phyloP scores from a whole-genome alignment of 1,140 invertebrate species.

The Periplaneta americana region DNA sequence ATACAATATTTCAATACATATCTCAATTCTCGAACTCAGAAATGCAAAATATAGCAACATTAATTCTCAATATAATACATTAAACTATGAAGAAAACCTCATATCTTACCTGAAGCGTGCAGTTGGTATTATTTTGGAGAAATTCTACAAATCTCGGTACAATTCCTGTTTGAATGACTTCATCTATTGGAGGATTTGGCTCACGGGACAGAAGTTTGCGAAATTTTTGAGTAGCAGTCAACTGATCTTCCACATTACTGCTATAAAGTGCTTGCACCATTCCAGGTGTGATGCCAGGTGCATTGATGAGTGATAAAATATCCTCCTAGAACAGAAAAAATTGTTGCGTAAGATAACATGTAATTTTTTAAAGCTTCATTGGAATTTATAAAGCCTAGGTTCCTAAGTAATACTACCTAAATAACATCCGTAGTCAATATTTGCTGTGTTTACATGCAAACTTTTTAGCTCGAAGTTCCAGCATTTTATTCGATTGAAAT shows the following conservation, averaged over 20 bases:
- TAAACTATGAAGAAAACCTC: too few relatives aligned
- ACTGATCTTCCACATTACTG: constrained; percentile 70
- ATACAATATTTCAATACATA: too few relatives aligned
- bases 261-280: constrained; percentile 84
- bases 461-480: too few relatives aligned
- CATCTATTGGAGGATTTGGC: constrained; percentile 97
- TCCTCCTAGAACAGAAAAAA: constrained; percentile 27
- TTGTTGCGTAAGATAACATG: too few relatives aligned
- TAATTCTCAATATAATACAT: not conserved
- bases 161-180: constrained; percentile 95
- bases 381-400: too few relatives aligned
- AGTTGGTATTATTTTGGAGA: constrained; percentile 76
- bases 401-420: too few relatives aligned
- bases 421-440: too few relatives aligned
- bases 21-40: too few relatives aligned
- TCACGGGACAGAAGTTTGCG: constrained; percentile 91
- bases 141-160: constrained; percentile 95
- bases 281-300: constrained; percentile 57
- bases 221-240: constrained; percentile 90
- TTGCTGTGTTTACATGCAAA: too few relatives aligned
- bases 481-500: too few relatives aligned
- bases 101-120: constrained; percentile 69
- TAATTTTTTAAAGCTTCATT: too few relatives aligned
- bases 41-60: not conserved
- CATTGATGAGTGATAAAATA: constrained; percentile 33